These are phyloP conservation scores for Drosophila mayri DNA, from an alignment of 1,140 invertebrate genomes.

Conservation along the genomic window DNA sequence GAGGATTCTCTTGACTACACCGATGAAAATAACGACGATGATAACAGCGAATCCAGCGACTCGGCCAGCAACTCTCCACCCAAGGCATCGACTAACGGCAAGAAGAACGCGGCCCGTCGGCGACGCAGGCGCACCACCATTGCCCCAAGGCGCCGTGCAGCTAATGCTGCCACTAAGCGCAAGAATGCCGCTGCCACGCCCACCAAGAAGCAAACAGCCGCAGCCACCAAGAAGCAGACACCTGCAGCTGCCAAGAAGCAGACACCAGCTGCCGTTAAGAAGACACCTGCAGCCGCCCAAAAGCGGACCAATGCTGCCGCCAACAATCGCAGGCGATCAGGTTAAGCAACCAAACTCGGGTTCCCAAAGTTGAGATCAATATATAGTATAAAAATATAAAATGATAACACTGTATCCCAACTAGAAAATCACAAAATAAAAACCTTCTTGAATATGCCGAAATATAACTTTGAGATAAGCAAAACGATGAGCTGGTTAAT, in stretches of 20 bases:
- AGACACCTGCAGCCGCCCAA: not conserved
- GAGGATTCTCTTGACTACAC: too few species aligned
- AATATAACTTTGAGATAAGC: too few species aligned
- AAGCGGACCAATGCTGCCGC: constrained; percentile 7
- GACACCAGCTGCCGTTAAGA: not conserved
- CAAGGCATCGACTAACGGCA: not conserved
- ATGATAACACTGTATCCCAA: not conserved
- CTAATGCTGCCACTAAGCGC: constrained; percentile 8
- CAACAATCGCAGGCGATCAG: constrained; percentile 29
- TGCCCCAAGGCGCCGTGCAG: constrained; percentile 1
- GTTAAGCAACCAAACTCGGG: not conserved
- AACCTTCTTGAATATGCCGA: not conserved
- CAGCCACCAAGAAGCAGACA: constrained; percentile 9
- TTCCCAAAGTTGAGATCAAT: not conserved
- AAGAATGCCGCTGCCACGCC: constrained; percentile 5
- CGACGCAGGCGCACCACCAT: constrained; percentile 18
- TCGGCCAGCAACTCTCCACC: not conserved
- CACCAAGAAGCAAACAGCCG: constrained; percentile 7
- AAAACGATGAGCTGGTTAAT: too few species aligned
- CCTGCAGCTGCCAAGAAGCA: constrained; percentile 12
- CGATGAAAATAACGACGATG: not conserved
- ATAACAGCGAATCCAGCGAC: not conserved
- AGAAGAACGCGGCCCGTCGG: constrained; percentile 8
- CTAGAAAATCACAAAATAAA: not conserved
- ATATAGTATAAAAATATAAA: not conserved